A percentile compares a stretch with the other conserved stretches of the same genome.
phyloP scores from a whole-genome alignment of 2,888 invertebrate species.

The Augiades crinisus region DNA sequence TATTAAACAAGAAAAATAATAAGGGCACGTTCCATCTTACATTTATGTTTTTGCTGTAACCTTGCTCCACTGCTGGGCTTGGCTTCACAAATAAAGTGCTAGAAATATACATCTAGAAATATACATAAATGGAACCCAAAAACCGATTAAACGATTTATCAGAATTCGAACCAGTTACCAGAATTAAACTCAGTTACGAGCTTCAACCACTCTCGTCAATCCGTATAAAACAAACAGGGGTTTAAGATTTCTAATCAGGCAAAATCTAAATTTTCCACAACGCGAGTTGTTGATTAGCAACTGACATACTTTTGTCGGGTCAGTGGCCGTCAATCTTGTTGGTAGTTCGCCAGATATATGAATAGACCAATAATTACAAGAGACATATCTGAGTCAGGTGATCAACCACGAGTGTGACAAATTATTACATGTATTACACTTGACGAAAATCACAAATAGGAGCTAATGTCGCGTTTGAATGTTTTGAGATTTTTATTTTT shows the following conservation, averaged over 20 bases:
- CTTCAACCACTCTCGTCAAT: neutral
- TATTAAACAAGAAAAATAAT: too few relatives aligned
- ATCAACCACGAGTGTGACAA: slow-evolving; percentile 4
- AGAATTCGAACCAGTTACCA: neutral
- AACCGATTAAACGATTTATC: too few relatives aligned
- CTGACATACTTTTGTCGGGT: slow-evolving; percentile 21
- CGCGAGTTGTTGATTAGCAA: slow-evolving; percentile 10
- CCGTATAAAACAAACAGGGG: neutral
- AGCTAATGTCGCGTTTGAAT: neutral
- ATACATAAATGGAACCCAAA: too few relatives aligned
- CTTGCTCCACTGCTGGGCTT: too few relatives aligned
- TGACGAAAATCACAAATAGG: neutral
- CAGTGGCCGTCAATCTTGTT: slow-evolving; percentile 19
- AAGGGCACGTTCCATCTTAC: too few relatives aligned
- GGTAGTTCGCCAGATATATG: slow-evolving; percentile 12
- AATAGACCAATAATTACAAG: slow-evolving; percentile 13
- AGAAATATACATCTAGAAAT: too few relatives aligned
- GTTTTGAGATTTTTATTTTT: neutral
- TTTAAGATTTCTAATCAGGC: slow-evolving; percentile 7
- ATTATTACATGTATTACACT: neutral
- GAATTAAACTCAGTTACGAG: neutral
- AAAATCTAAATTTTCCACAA: slow-evolving; percentile 19
- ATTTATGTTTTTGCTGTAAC: too few relatives aligned
- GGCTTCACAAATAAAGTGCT: too few relatives aligned
- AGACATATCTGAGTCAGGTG: slow-evolving; percentile 5